A percentile compares a stretch with the other conserved stretches of the same genome.
Conservation (phyloP, 2,113 vertebrate species). For the Carassius auratus region DNA sequence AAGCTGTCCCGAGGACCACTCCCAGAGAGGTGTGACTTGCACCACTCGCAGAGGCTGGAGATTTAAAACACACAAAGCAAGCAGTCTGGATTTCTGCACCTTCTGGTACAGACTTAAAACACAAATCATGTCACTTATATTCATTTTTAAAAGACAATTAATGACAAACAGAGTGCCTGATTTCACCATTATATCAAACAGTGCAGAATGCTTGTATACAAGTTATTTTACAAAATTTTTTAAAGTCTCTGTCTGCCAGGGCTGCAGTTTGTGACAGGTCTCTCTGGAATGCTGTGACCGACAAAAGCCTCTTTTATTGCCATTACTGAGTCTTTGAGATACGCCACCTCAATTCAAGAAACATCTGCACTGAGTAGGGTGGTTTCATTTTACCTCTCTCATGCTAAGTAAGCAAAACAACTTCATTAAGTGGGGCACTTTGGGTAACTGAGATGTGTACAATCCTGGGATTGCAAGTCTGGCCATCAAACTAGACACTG, state of each 20-base stretch:
- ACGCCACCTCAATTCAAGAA: background rate
- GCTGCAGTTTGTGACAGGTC: background rate
- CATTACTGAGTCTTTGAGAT: background rate
- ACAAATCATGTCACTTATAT: background rate
- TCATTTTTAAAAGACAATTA: background rate
- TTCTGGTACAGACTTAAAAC: too few relatives aligned
- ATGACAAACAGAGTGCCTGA: background rate
- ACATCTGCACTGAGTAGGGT: background rate
- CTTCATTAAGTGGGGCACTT: background rate
- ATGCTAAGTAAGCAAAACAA: background rate
- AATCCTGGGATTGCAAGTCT: background rate
- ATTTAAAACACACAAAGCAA: too few relatives aligned
- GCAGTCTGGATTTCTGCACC: too few relatives aligned
- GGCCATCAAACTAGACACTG: background rate
- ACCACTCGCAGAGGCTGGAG: too few relatives aligned
- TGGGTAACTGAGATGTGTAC: background rate
- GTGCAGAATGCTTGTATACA: background rate
- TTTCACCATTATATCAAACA: background rate
- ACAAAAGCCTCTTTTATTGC: slow-evolving; percentile 2
- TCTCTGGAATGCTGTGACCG: background rate
- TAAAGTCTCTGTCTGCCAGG: background rate
- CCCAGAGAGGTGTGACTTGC: too few relatives aligned
- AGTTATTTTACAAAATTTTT: background rate
- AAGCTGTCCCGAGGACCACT: too few relatives aligned
- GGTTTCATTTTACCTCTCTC: slow-evolving; percentile 2